These are phyloP conservation scores for Heterochromis multidens DNA, from an alignment of 2,113 vertebrate species.

Conservation along the genomic window DNA sequence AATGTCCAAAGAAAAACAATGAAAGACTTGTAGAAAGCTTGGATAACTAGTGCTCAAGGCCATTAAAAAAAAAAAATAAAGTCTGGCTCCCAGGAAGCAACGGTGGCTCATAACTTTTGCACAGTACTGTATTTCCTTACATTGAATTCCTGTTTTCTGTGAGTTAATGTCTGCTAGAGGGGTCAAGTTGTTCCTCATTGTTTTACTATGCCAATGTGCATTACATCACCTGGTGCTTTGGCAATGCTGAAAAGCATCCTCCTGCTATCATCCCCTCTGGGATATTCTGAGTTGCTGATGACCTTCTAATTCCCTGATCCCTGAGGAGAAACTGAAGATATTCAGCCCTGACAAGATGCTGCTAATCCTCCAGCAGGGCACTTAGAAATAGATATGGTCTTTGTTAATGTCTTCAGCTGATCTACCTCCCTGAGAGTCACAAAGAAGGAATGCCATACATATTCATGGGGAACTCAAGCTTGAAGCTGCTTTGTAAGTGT, in stretches of 20 bases:
- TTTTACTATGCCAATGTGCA: not conserved
- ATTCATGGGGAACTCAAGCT: slow-evolving; percentile 36
- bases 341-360: slow-evolving; percentile 3
- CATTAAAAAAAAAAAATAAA: not conserved
- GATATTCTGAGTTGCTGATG: not conserved
- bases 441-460: slow-evolving; percentile 39
- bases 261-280: not conserved
- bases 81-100: fast-evolving
- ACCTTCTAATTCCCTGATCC: slow-evolving; percentile 4
- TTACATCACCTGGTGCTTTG: slow-evolving; percentile 7
- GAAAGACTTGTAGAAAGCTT: not conserved
- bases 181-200: slow-evolving; percentile 8
- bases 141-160: not conserved
- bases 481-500: slow-evolving; percentile 5
- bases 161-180: not conserved
- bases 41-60: too few relatives aligned
- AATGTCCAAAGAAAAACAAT: not conserved
- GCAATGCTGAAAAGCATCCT: not conserved
- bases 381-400: slow-evolving; percentile 11
- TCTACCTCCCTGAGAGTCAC: slow-evolving; percentile 2
- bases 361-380: slow-evolving; percentile 10
- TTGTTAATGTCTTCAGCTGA: slow-evolving; percentile 16
- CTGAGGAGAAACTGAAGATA: slow-evolving; percentile 4
- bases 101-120: not conserved
- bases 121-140: not conserved